Conservation (phyloP, 2,113 vertebrate genomes). For the Columba livia region DNA sequence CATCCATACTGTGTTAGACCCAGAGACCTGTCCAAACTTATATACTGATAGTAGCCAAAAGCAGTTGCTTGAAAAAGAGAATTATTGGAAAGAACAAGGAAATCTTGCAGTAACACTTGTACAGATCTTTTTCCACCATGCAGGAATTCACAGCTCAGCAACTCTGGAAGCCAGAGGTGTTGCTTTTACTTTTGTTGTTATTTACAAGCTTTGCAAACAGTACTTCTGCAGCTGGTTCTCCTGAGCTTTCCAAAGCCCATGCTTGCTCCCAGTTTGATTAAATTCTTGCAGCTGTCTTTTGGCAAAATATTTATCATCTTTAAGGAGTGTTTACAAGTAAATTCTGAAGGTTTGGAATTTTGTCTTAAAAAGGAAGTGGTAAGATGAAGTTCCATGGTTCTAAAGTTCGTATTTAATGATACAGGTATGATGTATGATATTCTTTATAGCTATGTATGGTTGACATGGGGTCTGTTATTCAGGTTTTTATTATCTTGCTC, state of each 20-base stretch:
- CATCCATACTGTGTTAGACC: neutral
- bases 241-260: neutral
- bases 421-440: neutral
- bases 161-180: neutral
- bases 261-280: neutral
- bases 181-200: neutral
- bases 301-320: neutral
- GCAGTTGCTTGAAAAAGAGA: neutral
- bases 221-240: neutral
- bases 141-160: neutral
- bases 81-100: neutral
- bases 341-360: neutral
- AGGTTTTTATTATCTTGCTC: neutral
- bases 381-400: neutral
- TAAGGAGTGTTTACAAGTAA: neutral
- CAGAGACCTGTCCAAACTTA: neutral
- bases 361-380: neutral
- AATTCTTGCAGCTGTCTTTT: neutral
- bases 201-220: neutral
- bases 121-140: neutral
- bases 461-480: neutral
- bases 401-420: neutral
- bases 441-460: neutral
- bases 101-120: neutral
- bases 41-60: neutral